A percentile compares a stretch with the other conserved stretches of the same genome.
phyloP scores from a whole-genome alignment of 2,888 invertebrate genomes.

The Drosophila stalkeri region DNA sequence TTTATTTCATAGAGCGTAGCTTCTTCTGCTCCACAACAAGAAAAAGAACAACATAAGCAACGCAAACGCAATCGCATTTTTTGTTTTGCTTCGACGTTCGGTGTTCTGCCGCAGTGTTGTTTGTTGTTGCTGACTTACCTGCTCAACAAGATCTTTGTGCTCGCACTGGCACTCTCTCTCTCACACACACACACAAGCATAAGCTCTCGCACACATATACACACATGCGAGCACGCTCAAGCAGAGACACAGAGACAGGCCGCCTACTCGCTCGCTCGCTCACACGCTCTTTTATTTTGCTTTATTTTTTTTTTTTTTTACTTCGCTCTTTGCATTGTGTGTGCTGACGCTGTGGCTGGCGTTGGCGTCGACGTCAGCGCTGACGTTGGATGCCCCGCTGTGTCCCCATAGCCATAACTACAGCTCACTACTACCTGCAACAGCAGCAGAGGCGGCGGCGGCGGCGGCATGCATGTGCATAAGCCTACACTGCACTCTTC shows the following conservation, averaged over 20 bases:
- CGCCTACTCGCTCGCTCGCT: slow-evolving; percentile 63
- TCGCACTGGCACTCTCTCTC: slow-evolving; percentile 34
- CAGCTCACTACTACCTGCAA: slow-evolving; percentile 62
- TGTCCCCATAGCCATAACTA: slow-evolving; percentile 29
- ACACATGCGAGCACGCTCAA: slow-evolving; percentile 11
- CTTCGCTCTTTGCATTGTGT: slow-evolving; percentile 44
- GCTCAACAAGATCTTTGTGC: slow-evolving; percentile 78
- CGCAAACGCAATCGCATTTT: slow-evolving; percentile 71
- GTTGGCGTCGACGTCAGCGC: slow-evolving; percentile 14
- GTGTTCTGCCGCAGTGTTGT: slow-evolving; percentile 49
- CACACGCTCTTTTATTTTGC: slow-evolving; percentile 32
- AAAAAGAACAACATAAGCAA: slow-evolving; percentile 5
- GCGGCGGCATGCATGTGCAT: slow-evolving; percentile 60
- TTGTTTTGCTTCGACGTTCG: slow-evolving; percentile 80
- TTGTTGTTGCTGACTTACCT: slow-evolving; percentile 60
- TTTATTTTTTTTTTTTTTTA: slow-evolving; percentile 45
- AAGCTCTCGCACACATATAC: slow-evolving; percentile 5
- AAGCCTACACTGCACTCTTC: slow-evolving; percentile 29
- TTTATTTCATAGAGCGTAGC: slow-evolving; percentile 35
- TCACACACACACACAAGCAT: slow-evolving; percentile 1
- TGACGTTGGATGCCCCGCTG: slow-evolving; percentile 39
- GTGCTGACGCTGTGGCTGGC: slow-evolving; percentile 15
- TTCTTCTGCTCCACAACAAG: slow-evolving; percentile 17
- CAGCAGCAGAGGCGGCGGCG: slow-evolving; percentile 40
- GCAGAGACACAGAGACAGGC: slow-evolving; percentile 15